Evolutionary conservation across 2,113 vertebrate species (phyloP).

Genomic region (Porphyrio hochstetteri): DNA sequence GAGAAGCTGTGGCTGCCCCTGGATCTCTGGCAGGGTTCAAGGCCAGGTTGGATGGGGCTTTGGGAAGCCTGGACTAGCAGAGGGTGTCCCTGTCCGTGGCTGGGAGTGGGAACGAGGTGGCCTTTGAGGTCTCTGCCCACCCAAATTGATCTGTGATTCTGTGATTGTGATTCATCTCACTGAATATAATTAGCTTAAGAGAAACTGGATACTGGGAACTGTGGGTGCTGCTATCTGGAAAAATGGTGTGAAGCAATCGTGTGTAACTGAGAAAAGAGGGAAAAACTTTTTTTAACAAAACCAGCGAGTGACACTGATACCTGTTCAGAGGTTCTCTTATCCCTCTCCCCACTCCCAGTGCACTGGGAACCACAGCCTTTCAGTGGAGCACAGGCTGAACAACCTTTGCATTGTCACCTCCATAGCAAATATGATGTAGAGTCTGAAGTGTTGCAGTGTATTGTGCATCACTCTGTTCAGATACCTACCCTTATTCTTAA

Average conservation of each 20-base stretch:
- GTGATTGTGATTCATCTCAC: too few species aligned
- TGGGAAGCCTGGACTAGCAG: too few species aligned
- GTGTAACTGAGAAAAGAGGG: neutral
- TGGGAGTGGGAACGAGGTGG: too few species aligned
- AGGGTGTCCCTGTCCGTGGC: too few species aligned
- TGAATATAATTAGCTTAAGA: neutral
- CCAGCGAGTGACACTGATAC: accelerated
- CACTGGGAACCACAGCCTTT: neutral
- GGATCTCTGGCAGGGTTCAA: too few species aligned
- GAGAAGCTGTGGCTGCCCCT: too few species aligned
- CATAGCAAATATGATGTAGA: neutral
- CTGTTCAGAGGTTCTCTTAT: neutral
- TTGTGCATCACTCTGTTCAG: neutral
- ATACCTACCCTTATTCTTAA: neutral
- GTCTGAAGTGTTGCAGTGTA: neutral
- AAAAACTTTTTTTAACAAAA: neutral
- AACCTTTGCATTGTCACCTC: neutral
- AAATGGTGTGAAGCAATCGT: neutral
- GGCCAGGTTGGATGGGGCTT: too few species aligned
- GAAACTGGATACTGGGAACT: neutral
- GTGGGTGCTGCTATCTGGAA: neutral
- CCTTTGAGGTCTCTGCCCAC: too few species aligned
- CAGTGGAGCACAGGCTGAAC: neutral
- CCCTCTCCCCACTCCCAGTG: neutral
- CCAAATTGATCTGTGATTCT: too few species aligned